Percentiles rank a stretch among this genome's conserved stretches.
Evolutionary conservation across 2,888 invertebrate species (phyloP).

Genomic region (Sussaba pulchella): DNA sequence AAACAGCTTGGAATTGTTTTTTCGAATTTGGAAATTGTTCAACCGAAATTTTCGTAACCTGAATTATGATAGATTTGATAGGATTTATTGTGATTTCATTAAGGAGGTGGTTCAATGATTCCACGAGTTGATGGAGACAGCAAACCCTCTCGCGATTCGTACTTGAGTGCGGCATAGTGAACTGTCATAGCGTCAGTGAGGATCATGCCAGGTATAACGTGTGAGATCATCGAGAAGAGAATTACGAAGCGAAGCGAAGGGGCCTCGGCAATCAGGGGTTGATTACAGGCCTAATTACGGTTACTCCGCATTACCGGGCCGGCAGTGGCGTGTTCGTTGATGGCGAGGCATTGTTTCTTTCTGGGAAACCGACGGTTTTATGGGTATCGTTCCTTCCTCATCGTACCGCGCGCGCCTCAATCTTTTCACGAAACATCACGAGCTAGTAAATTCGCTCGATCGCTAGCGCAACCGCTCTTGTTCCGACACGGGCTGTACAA

Average conservation of each 20-base stretch:
- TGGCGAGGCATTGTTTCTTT: constrained; percentile 76
- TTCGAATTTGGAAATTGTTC: too few species aligned
- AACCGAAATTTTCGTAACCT: too few species aligned
- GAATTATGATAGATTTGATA: too few species aligned
- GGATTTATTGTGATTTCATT: too few species aligned
- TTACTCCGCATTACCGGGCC: constrained; percentile 76
- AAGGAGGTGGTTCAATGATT: too few species aligned
- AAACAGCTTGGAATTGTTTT: too few species aligned
- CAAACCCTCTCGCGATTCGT: not conserved
- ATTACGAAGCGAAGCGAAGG: not conserved
- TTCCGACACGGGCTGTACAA: not conserved
- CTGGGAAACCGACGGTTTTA: constrained; percentile 77
- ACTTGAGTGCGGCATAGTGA: not conserved
- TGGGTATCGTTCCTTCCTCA: constrained; percentile 70
- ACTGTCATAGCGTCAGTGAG: constrained; percentile 3
- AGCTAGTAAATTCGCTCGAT: constrained; percentile 26
- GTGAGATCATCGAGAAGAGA: constrained; percentile 58
- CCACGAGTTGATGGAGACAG: too few species aligned
- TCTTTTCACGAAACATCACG: constrained; percentile 75
- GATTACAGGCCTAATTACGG: constrained; percentile 80
- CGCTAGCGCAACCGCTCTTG: not conserved
- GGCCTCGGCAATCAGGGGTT: constrained; percentile 74
- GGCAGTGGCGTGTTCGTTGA: constrained; percentile 35
- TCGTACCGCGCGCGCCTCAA: constrained; percentile 34
- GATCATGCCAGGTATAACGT: constrained; percentile 58